Evolutionary conservation across 2,888 invertebrate genomes (phyloP).

Genomic region (Leptopterna dolabrata): DNA sequence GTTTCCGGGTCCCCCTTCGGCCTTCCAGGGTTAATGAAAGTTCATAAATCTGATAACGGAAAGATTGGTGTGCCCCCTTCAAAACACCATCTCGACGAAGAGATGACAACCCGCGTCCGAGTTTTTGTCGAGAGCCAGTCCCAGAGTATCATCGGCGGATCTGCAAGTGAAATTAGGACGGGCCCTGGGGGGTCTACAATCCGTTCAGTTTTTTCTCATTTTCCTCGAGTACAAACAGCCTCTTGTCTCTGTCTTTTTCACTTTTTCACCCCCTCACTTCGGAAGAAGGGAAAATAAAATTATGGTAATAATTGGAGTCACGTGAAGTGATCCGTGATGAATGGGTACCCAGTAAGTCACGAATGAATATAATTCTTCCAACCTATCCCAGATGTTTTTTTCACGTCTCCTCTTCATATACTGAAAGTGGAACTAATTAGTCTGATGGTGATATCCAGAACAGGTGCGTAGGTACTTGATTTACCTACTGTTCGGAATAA

Average conservation of each 20-base stretch:
- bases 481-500: too few relatives aligned
- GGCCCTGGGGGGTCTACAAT: conserved; percentile 14
- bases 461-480: too few relatives aligned
- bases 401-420: neutral
- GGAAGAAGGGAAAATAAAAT: neutral
- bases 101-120: neutral
- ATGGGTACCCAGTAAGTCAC: conserved; percentile 9
- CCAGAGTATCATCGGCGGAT: neutral
- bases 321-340: conserved; percentile 16
- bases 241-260: neutral
- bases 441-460: neutral
- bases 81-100: neutral
- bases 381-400: neutral
- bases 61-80: neutral
- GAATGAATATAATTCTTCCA: neutral
- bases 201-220: neutral
- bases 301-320: conserved; percentile 18
- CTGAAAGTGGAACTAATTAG: neutral
- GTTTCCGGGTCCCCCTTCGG: neutral
- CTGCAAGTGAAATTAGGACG: conserved; percentile 30
- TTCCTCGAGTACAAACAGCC: neutral
- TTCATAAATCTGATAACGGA: conserved; percentile 33
- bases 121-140: neutral
- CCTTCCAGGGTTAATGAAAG: conserved; percentile 41
- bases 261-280: neutral